These are phyloP conservation scores for Myopa tessellatipennis DNA, from an alignment of 2,888 invertebrate genomes.

Conservation along the genomic window DNA sequence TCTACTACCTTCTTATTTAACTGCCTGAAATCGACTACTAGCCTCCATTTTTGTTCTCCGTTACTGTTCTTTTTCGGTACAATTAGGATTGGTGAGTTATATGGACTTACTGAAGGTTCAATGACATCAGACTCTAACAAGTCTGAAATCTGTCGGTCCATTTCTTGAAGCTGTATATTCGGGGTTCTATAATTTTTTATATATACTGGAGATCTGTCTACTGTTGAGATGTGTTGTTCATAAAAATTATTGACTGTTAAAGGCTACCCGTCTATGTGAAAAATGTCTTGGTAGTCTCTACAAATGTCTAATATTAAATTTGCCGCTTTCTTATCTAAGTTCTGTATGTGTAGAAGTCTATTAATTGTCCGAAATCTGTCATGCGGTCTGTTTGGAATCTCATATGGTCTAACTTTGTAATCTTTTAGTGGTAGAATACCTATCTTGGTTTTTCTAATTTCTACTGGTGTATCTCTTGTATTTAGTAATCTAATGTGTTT, in stretches of 20 bases:
- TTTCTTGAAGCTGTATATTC: constrained; percentile 20
- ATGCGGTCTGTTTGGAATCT: not conserved
- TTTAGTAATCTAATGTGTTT: constrained; percentile 9
- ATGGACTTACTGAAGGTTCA: constrained; percentile 35
- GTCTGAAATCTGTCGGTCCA: constrained; percentile 19
- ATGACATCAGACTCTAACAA: constrained; percentile 28
- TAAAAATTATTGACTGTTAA: constrained; percentile 4
- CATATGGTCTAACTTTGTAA: not conserved
- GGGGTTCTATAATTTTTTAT: constrained; percentile 36
- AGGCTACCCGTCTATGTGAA: not conserved
- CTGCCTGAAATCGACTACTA: constrained; percentile 35
- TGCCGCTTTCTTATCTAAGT: not conserved
- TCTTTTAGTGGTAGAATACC: constrained; percentile 3
- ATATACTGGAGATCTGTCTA: constrained; percentile 22
- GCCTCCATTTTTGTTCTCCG: constrained; percentile 29
- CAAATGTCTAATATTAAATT: constrained; percentile 6
- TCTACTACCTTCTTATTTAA: constrained; percentile 31
- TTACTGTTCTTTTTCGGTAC: constrained; percentile 30
- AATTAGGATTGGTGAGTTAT: constrained; percentile 33
- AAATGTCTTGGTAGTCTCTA: constrained; percentile 1
- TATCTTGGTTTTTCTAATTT: not conserved
- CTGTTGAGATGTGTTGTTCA: not conserved
- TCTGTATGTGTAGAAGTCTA: not conserved
- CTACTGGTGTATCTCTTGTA: not conserved
- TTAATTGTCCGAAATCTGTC: not conserved